phyloP scores from a whole-genome alignment of 2,888 invertebrate genomes.

The Papilio demoleus region DNA sequence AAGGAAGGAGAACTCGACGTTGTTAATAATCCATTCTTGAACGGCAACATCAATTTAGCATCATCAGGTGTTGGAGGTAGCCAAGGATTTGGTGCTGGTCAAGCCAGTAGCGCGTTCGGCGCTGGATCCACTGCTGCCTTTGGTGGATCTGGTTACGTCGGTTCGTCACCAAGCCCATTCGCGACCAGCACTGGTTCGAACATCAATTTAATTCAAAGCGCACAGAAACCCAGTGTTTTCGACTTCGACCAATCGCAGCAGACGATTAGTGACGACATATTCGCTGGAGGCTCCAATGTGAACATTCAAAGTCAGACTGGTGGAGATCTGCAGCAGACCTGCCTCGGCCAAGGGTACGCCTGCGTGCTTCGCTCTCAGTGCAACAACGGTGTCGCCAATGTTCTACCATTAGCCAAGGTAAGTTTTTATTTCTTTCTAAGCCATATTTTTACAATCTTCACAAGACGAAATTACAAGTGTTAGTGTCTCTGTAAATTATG shows the following conservation, averaged over 20 bases:
- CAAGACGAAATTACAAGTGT: not conserved
- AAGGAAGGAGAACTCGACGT: slow-evolving; percentile 65
- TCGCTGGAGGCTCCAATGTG: slow-evolving; percentile 59
- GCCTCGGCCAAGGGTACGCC: slow-evolving; percentile 83
- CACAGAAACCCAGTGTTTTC: slow-evolving; percentile 63
- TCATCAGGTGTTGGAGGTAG: slow-evolving; percentile 45
- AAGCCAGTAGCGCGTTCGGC: slow-evolving; percentile 44
- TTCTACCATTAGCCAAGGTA: slow-evolving; percentile 81
- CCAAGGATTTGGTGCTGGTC: slow-evolving; percentile 48
- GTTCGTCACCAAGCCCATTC: slow-evolving; percentile 73
- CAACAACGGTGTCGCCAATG: slow-evolving; percentile 83
- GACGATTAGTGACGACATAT: slow-evolving; percentile 65
- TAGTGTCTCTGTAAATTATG: not conserved
- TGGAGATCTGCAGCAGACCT: slow-evolving; percentile 78
- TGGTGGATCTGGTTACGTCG: slow-evolving; percentile 59
- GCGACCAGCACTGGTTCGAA: slow-evolving; percentile 62
- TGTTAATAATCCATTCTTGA: slow-evolving; percentile 67
- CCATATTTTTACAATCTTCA: not conserved
- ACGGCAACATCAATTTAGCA: slow-evolving; percentile 52
- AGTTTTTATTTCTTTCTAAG: too few relatives aligned
- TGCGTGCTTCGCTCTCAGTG: slow-evolving; percentile 86
- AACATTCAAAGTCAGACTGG: slow-evolving; percentile 61
- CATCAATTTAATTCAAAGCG: slow-evolving; percentile 60
- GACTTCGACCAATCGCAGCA: slow-evolving; percentile 68
- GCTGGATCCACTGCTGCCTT: slow-evolving; percentile 37